phyloP scores from a whole-genome alignment of 2,797 vertebrate genomes.

The Amazona finschi region DNA sequence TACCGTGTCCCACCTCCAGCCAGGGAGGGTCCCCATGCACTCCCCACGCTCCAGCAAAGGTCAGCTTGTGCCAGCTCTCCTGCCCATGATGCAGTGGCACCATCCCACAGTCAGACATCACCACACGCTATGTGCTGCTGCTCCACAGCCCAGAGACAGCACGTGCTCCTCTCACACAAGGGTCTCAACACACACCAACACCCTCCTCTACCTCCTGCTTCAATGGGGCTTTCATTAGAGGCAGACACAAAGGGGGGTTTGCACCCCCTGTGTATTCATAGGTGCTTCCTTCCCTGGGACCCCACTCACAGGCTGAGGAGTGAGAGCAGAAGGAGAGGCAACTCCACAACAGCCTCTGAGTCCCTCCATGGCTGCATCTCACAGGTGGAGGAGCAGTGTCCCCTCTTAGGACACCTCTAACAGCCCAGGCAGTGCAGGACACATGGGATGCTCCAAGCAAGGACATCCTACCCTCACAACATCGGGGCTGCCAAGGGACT shows the following conservation, averaged over 20 bases:
- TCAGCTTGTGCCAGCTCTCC: accelerated
- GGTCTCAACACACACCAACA: accelerated
- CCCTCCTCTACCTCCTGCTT: accelerated
- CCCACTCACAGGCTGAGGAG: accelerated
- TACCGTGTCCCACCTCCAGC: neutral
- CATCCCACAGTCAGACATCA: accelerated
- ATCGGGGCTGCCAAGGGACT: neutral
- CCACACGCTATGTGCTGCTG: accelerated
- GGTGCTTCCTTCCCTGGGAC: neutral
- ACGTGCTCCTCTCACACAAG: accelerated
- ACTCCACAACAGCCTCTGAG: neutral
- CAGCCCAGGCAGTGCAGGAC: neutral
- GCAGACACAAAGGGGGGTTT: neutral
- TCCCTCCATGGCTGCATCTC: neutral
- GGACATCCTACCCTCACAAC: neutral
- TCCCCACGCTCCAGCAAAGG: neutral
- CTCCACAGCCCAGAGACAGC: accelerated
- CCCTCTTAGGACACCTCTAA: neutral
- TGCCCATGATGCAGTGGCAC: accelerated
- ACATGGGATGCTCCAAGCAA: accelerated
- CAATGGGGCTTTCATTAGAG: neutral
- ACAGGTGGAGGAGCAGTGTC: neutral
- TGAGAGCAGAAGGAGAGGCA: neutral
- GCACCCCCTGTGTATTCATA: neutral
- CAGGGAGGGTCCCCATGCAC: accelerated